Evolutionary conservation across 2,113 vertebrate species (phyloP), one percentile per base, ranked within the genome.

Genomic region (Lynx canadensis): DNA sequence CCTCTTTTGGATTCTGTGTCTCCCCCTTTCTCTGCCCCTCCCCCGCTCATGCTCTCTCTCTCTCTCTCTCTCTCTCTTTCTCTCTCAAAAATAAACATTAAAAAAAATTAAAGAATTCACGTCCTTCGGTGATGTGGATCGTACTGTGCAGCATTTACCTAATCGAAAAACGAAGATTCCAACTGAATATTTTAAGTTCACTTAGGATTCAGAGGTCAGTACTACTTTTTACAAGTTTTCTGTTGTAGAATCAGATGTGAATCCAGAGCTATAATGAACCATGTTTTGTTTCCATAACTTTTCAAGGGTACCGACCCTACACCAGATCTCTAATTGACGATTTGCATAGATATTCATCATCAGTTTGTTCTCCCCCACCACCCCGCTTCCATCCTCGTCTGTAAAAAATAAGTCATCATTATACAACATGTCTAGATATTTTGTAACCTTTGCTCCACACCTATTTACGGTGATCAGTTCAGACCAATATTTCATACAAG

Each of bases 41-140:
- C 18, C 18, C 55, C 7, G 55, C 19, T 57, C 55, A 21, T 57
- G 19, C 55, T 57, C 55, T 57, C 1, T 57, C 55, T 57, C 18
- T 19, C 45, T 45, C 55, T 57, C 18, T n/a, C n/a, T 19, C 41
- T 45, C 16, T 57, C 5, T 57, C 55, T 57, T 21, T 60, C 57
- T 60, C 19, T 60, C 21, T 60, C 57, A 25, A 60, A 60, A 60
- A 25, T 60, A 60, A 60, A 9, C 57, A 60, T 60, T 60, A 60
- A 60, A 25, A 60, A 60, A 55, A 23, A 60, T 25, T 23, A 23
- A 60, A 11, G 15, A 45, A 38, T 36, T 23, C 15, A 15, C 1
- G 25, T 38, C 65, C 41, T 29, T 65, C 1, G 23, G 36, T 5
- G 29, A 7, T 1, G 0, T 5, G 18, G 1, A 16, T 1, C 13